Conservation (phyloP, 92 coral and sea anemone species). For the Metridium senile region DNA sequence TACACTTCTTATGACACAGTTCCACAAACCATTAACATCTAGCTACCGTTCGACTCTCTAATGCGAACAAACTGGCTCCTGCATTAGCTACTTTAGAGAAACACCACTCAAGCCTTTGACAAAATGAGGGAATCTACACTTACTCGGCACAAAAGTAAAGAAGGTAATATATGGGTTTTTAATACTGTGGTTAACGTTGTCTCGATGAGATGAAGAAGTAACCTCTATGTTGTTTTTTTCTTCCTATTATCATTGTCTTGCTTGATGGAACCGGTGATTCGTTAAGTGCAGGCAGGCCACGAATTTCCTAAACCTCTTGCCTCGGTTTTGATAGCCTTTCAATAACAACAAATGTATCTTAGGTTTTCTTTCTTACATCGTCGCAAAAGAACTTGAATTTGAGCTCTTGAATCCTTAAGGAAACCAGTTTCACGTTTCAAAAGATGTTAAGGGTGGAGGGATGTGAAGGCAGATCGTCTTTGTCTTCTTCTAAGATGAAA, state of each 20-base stretch:
- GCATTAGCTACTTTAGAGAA: neutral
- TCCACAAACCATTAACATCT: slow-evolving; percentile 12
- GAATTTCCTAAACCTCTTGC: slow-evolving; percentile 36
- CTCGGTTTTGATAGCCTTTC: slow-evolving; percentile 15
- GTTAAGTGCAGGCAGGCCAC: slow-evolving; percentile 33
- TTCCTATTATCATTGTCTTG: slow-evolving; percentile 17
- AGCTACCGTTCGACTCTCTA: neutral
- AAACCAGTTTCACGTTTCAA: neutral
- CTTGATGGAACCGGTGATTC: slow-evolving; percentile 41
- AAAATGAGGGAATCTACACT: slow-evolving; percentile 30
- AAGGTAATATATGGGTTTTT: slow-evolving; percentile 7
- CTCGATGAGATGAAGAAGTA: slow-evolving; percentile 2
- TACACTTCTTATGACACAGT: slow-evolving; percentile 25
- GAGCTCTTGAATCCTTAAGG: neutral
- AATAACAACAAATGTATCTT: slow-evolving; percentile 1
- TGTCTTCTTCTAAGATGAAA: neutral
- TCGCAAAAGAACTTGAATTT: slow-evolving; percentile 6
- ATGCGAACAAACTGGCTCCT: neutral
- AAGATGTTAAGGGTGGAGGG: neutral
- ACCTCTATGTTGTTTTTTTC: slow-evolving; percentile 8
- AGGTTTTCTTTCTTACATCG: neutral
- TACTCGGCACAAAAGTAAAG: slow-evolving; percentile 14
- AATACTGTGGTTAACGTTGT: slow-evolving; percentile 1
- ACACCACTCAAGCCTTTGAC: neutral
- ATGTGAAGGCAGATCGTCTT: neutral